Evolutionary conservation across 2,888 invertebrate genomes (phyloP).

Genomic region (Harpalus rufipes): DNA sequence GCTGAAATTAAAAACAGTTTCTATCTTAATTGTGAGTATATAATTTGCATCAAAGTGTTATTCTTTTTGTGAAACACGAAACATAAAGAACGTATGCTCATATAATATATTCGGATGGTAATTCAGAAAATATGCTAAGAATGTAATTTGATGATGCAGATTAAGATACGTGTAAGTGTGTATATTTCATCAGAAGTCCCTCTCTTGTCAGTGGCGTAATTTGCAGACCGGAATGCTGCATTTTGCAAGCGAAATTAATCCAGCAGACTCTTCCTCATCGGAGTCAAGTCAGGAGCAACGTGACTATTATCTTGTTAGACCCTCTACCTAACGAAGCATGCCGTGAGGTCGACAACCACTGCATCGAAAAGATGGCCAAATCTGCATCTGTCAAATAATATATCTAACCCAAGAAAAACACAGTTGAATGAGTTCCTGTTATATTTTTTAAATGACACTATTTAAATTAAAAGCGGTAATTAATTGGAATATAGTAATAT

Average conservation of each 20-base stretch:
- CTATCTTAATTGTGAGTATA: too few relatives aligned
- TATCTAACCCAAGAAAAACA: too few relatives aligned
- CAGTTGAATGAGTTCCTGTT: too few relatives aligned
- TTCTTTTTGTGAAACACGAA: not conserved
- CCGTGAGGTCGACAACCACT: too few relatives aligned
- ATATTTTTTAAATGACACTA: too few relatives aligned
- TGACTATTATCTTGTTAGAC: slow-evolving; percentile 58
- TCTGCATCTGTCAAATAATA: too few relatives aligned
- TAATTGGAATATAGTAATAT: too few relatives aligned
- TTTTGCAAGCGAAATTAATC: slow-evolving; percentile 39
- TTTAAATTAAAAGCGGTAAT: too few relatives aligned
- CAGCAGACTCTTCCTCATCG: slow-evolving; percentile 33
- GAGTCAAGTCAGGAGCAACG: slow-evolving; percentile 36
- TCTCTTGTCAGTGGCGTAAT: slow-evolving; percentile 7
- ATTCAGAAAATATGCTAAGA: not conserved
- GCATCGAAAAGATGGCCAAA: too few relatives aligned
- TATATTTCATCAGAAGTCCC: slow-evolving; percentile 13
- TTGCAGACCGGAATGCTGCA: slow-evolving; percentile 21
- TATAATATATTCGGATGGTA: not conserved
- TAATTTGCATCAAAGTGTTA: too few relatives aligned
- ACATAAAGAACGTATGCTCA: not conserved
- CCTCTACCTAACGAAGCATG: too few relatives aligned
- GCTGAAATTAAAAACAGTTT: too few relatives aligned
- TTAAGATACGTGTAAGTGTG: slow-evolving; percentile 20
- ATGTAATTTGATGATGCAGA: not conserved